Evolutionary conservation across 1,140 invertebrate genomes (phyloP).

Genomic region (Lanistes nyassanus): DNA sequence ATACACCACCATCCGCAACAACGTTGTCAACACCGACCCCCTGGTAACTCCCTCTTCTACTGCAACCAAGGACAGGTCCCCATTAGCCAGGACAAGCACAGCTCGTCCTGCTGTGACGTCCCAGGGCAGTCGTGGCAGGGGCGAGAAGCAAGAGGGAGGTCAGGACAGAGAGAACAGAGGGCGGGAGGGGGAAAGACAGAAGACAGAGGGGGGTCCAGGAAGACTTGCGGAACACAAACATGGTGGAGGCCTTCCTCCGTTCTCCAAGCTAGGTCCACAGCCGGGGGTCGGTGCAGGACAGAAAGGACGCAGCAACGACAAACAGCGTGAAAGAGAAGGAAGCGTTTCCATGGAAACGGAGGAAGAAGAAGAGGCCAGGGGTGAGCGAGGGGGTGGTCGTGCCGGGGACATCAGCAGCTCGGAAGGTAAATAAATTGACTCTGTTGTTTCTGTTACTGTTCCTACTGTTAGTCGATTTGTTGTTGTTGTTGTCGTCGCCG

Average conservation of each 20-base stretch:
- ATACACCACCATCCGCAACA: too few relatives aligned
- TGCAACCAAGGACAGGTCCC: too few relatives aligned
- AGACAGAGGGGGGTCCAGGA: not conserved
- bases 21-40: too few relatives aligned
- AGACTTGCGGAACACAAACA: not conserved
- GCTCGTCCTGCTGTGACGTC: too few relatives aligned
- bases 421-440: constrained; percentile 5
- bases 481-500: too few relatives aligned
- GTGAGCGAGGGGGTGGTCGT: not conserved
- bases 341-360: not conserved
- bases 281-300: not conserved
- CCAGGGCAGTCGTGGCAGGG: not conserved
- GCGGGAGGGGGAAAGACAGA: not conserved
- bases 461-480: too few relatives aligned
- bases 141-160: not conserved
- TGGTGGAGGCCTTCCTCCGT: not conserved
- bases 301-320: too few relatives aligned
- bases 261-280: not conserved
- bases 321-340: too few relatives aligned
- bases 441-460: too few relatives aligned
- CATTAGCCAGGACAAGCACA: too few relatives aligned
- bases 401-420: constrained; percentile 10
- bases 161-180: not conserved
- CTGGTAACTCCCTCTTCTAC: too few relatives aligned
- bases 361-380: not conserved